Base-by-base conservation (phyloP, 2,888 invertebrate species). In the Phaonia tiefii region DNA sequence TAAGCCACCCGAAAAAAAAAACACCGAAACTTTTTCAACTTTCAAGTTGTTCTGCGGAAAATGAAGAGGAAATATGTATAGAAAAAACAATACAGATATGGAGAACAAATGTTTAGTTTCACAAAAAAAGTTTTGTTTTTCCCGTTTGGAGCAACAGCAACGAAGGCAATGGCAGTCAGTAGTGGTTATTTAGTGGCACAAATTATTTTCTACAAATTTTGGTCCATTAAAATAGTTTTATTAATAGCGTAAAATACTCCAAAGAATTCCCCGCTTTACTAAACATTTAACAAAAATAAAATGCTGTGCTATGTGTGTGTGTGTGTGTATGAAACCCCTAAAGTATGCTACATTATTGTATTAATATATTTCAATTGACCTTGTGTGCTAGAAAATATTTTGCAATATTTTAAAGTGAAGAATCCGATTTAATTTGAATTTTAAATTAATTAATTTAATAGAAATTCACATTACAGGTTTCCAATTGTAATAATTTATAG, bases 31-130 rank as follows among this genome's bases (percentile, higher is more conserved):
- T 69, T 69, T 39, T 69, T 69, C 22, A 69, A 69, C 69, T 69
- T 69, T 69, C 69, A 69, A 69, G 69, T 69, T 69, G 69, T 69
- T 56, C 54, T 69, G 42, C 22, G 54, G 54, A 69, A 69, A 69
- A 69, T 69, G 54, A 69, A 69, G 69, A 56, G 69, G 54, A 69
- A 69, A 56, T 69, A 56, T 69, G 54, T 69, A 54, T 25, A 69
- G 39, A 51, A 51, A 39, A 20, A 42, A 17, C 60, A 22, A 60
- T 42, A 58, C 46, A 60, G 58, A 58, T 71, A 60, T 71, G 31
- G 26, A 71, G 44, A 58, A 46, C 60, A 60, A 71, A 58, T 60
- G 22, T 49, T 60, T 71, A 42, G 71, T 46, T 69, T 39, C 8
- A 44, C 13, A 39, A 69, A 71, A 71, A n/a, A 31, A 31, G 17